Conservation (phyloP, 2,797 vertebrate species). For the Acipenser ruthenus region DNA sequence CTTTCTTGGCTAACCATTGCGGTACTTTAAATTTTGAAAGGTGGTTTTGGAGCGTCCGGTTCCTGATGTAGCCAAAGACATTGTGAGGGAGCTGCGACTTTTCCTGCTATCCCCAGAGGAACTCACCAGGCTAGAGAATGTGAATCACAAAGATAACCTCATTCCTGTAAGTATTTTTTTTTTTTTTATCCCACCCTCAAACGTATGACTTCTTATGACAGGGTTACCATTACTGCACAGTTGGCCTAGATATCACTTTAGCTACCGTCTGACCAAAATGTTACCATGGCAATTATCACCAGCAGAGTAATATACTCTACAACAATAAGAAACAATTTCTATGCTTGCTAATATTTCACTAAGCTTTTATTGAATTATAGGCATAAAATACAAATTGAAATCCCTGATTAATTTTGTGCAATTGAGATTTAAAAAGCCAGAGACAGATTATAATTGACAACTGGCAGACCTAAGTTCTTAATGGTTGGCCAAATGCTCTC, state of each 20-base stretch:
- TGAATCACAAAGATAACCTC: conserved; percentile 47
- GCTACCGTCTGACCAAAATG: background rate
- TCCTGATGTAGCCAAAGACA: conserved; percentile 46
- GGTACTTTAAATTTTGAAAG: conserved; percentile 23
- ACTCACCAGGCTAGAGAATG: conserved; percentile 48
- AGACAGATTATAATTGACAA: background rate
- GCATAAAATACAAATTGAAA: no score
- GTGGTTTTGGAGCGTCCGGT: conserved; percentile 49
- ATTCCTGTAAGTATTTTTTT: conserved; percentile 44
- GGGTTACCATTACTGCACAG: no score
- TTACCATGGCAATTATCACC: background rate
- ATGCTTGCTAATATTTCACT: no score
- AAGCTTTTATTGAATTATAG: no score
- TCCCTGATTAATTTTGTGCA: background rate
- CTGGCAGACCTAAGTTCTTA: background rate
- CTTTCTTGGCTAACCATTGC: no score
- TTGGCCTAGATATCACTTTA: background rate
- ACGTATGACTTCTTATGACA: no score
- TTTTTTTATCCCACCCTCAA: no score
- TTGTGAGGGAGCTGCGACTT: conserved; percentile 51
- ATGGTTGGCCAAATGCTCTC: background rate
- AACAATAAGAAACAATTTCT: no score
- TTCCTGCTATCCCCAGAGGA: conserved; percentile 51
- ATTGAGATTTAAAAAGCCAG: background rate
- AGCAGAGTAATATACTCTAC: no score